Conservation (phyloP, 2,888 invertebrate species). For the Romanomermis culicivorax region DNA sequence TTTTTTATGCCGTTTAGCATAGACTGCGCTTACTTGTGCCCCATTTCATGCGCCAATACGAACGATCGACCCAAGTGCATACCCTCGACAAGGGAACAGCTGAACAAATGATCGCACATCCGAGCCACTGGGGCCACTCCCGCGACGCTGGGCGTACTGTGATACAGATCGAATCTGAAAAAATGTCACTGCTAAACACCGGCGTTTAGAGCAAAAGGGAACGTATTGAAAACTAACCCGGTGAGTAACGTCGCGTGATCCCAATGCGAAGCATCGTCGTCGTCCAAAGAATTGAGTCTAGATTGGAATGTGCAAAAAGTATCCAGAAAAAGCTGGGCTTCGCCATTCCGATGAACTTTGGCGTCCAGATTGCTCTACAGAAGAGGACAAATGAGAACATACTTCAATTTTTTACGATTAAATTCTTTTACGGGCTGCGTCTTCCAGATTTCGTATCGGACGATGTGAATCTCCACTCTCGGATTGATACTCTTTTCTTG, state of each 20-base stretch:
- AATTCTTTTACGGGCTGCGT: slow-evolving; percentile 20
- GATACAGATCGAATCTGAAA: slow-evolving; percentile 25
- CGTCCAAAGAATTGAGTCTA: background rate
- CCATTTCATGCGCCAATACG: slow-evolving; percentile 29
- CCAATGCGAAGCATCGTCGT: slow-evolving; percentile 23
- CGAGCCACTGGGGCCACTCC: slow-evolving; percentile 28
- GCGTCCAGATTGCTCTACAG: slow-evolving; percentile 20
- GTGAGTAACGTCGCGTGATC: slow-evolving; percentile 27
- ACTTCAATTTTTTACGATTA: background rate
- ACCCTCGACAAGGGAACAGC: slow-evolving; percentile 26
- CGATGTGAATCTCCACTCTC: slow-evolving; percentile 25
- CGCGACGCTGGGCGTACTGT: slow-evolving; percentile 26
- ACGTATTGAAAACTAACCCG: slow-evolving; percentile 17
- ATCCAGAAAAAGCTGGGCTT: slow-evolving; percentile 25
- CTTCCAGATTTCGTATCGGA: slow-evolving; percentile 27
- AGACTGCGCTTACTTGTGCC: slow-evolving; percentile 28
- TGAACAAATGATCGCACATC: slow-evolving; percentile 27
- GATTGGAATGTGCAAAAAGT: slow-evolving; percentile 25
- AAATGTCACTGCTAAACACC: background rate
- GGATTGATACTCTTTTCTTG: slow-evolving; percentile 24
- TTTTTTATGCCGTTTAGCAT: too few species aligned
- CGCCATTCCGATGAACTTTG: slow-evolving; percentile 23
- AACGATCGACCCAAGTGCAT: slow-evolving; percentile 26
- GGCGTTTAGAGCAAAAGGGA: background rate
- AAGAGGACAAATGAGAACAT: too few species aligned